phyloP scores from a whole-genome alignment of 2,113 vertebrate genomes.

The Brachypteracias leptosomus region DNA sequence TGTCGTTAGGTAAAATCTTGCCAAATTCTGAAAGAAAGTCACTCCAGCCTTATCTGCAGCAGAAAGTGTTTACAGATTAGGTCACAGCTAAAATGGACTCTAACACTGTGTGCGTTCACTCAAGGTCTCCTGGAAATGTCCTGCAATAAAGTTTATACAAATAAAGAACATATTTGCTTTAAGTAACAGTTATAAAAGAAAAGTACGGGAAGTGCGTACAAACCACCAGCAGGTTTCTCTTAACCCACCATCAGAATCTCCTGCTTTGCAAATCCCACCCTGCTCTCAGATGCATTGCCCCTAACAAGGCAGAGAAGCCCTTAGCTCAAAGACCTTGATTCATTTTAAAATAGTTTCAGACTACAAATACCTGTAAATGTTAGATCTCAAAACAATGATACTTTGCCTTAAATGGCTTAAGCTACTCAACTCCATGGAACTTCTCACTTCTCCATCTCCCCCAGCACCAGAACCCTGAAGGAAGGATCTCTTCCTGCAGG shows the following conservation, averaged over 20 bases:
- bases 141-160: constrained; percentile 33
- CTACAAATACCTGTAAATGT: neutral
- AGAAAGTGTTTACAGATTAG: constrained; percentile 34
- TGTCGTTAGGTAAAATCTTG: neutral
- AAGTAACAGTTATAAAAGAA: neutral
- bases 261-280: neutral
- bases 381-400: neutral
- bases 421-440: neutral
- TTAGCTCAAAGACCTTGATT: neutral
- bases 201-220: neutral
- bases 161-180: constrained; percentile 43
- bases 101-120: neutral
- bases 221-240: neutral
- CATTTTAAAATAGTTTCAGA: neutral
- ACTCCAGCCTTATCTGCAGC: constrained; percentile 13
- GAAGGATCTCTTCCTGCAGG: neutral
- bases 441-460: neutral
- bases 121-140: constrained; percentile 48
- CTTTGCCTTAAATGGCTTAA: neutral
- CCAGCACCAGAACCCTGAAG: neutral
- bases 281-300: neutral
- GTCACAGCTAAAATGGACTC: constrained; percentile 22
- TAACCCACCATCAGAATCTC: neutral
- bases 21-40: neutral
- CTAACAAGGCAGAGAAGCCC: neutral